Evolutionary conservation across 2,113 vertebrate species (phyloP).

Genomic region (Ciconia maguari): DNA sequence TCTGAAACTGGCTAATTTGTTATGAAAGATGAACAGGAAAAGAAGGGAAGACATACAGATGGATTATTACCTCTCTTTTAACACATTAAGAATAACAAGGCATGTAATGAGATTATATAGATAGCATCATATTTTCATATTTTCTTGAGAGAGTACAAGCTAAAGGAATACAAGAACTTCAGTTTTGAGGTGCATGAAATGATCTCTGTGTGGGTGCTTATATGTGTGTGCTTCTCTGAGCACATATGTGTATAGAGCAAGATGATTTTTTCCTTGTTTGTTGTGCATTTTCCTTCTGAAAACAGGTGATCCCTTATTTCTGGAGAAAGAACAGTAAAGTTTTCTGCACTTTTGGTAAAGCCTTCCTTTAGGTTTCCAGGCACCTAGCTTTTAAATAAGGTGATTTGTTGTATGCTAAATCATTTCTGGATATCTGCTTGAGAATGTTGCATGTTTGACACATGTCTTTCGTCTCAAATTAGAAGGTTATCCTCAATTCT

Average conservation of each 20-base stretch:
- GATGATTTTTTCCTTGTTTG: neutral
- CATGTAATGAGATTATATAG: neutral
- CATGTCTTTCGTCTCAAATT: neutral
- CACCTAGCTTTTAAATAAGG: neutral
- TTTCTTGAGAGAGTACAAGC: neutral
- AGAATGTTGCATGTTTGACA: neutral
- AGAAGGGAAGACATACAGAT: neutral
- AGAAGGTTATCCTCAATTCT: neutral
- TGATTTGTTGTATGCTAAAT: neutral
- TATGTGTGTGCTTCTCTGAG: neutral
- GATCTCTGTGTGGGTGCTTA: neutral
- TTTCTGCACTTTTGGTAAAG: neutral
- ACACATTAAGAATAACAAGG: neutral
- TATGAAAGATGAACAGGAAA: neutral
- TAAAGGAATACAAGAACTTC: neutral
- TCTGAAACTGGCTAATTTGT: neutral
- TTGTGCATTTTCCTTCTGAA: neutral
- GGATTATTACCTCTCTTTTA: neutral
- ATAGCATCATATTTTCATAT: neutral
- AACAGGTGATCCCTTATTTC: neutral
- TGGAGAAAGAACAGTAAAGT: neutral
- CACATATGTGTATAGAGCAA: neutral
- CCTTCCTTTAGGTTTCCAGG: neutral
- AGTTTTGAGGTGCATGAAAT: neutral
- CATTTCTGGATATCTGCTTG: neutral